Base-by-base conservation (phyloP, 2,888 invertebrate species). In the Dugesia japonica region DNA sequence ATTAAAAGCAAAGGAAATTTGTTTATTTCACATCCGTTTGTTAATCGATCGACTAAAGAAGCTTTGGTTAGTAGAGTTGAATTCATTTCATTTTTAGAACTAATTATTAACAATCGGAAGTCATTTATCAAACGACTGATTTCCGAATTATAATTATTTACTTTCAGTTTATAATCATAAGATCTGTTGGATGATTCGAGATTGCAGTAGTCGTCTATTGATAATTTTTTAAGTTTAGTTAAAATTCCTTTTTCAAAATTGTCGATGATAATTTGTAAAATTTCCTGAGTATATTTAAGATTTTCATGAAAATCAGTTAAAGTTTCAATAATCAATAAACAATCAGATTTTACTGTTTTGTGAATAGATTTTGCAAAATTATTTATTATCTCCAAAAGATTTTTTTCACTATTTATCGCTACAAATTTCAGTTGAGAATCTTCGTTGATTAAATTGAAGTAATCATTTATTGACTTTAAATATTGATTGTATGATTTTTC, bases 1-100 rank as follows among this genome's bases (percentile, higher is more conserved):
- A 83, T 78, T 38, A 82, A 80, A 42, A 83, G 80, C 28, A 83
- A 78, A 4, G 83, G 83, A 78, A 83, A 83, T 1, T 82, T 82
- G 79, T 82, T 82, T 33, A 81, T 79, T 79, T 83, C 82, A 79
- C 82, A 82, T 0, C 79, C 78, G 20, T 81, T 80, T 33, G 83
- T 79, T 33, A 83, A 79, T 28, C 80, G 79, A 71, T 82, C 81
- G 1, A 81, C 80, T 75, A 83, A 82, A 28, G 79, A 76, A 0
- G 81, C 80, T 74, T 81, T 80, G 4, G 81, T 79, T 75, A 81
- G 81, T 72, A 82, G 80, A 33, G 83, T 81, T 75, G 81, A 81
- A 74, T 81, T 81, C 9, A 83, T 78, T 1, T 81, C 80, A 71
- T 79, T 79, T 71, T 80, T 78, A 77, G 79, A 82, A 79, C 81